Base-by-base conservation (phyloP, 2,113 vertebrate species). In the Typhlomys cinereus region DNA sequence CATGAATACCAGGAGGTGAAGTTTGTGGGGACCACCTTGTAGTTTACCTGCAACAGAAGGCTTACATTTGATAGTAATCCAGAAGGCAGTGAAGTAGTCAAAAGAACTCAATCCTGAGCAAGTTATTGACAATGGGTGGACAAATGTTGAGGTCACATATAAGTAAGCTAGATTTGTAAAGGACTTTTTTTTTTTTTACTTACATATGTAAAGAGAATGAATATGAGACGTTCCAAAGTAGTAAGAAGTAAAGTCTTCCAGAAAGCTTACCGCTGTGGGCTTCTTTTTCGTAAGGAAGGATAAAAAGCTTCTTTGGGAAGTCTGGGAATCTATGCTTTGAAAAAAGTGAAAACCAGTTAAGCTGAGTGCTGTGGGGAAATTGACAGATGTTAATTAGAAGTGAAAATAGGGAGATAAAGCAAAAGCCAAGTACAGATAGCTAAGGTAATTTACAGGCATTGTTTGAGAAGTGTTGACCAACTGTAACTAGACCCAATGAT, bases 261-360 rank as follows among this genome's bases (percentile, higher is more conserved):
- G 36, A 79, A 52, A 88, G 29, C 20, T 73, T 57, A 76, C 4
- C 2, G 11, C 27, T 20, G 4, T 62, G 52, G 20, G 50, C 13
- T 4, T 21, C 44, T 74, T 67, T 17, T 73, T 34, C 2, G 1
- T 23, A n/a, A 48, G 88, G 52, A 21, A 25, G 76, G 59, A 84
- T 34, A 71, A 34, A 13, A 46, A 54, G 36, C n/a, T n/a, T 87
- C 25, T 70, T 84, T 59, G 23, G 12, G 54, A 25, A 64, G 6
- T 79, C 44, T 92, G 59, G 73, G 27, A 62, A 67, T 67, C 57
- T 21, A 0, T 67, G 82, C 25, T 66, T 80, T 90, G 13, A 80
- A 36, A 25, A 88, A 89, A 84, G 61, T 36, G 73, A 50, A 88
- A 89, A 67, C 21, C 44, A 79, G 50, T 71, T 76, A 54, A 91